Conservation (phyloP, 2,113 vertebrate genomes). For the Paralichthys olivaceus region DNA sequence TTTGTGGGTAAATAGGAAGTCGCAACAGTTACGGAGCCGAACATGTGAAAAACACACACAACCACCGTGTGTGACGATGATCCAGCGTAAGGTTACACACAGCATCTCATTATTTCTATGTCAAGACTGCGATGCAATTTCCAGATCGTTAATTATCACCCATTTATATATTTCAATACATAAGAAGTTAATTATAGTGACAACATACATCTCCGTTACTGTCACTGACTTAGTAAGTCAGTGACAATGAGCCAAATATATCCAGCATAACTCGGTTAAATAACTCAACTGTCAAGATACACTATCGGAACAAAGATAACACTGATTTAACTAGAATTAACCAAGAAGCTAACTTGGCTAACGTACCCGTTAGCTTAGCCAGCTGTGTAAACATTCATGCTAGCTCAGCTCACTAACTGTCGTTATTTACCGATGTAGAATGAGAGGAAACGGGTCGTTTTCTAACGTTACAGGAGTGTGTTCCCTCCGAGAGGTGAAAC, state of each 20-base stretch:
- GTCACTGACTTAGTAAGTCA: too few relatives aligned
- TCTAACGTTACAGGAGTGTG: too few relatives aligned
- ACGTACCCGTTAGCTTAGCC: conserved; percentile 10
- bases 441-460: fast-evolving
- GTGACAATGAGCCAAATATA: background rate
- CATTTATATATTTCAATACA: too few relatives aligned
- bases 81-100: background rate
- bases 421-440: background rate
- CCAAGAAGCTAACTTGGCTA: background rate
- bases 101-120: background rate
- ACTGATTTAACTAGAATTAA: background rate
- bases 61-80: too few relatives aligned
- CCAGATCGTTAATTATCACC: too few relatives aligned
- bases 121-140: too few relatives aligned
- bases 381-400: conserved; percentile 45
- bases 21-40: too few relatives aligned
- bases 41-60: background rate
- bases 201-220: background rate
- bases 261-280: fast-evolving
- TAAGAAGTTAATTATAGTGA: background rate
- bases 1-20: background rate
- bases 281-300: background rate
- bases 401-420: conserved; percentile 4
- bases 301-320: background rate
- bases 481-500: conserved; percentile 41